Base-by-base conservation (phyloP, 2,888 invertebrate species). In the Troides helena region DNA sequence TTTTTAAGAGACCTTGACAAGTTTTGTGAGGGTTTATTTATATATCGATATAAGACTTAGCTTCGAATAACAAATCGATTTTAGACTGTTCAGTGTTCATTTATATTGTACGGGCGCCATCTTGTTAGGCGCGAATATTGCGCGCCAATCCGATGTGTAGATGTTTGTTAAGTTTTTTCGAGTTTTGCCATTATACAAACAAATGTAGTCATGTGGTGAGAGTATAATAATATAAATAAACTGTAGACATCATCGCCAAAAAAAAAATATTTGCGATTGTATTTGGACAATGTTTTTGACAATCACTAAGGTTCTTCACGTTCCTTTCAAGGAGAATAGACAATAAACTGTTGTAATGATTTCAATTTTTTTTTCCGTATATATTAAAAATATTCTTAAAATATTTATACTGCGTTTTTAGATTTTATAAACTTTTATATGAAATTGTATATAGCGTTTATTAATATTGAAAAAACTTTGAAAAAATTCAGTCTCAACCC, bases 11-110 rank as follows among this genome's bases (percentile, higher is more conserved):
- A 8, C 39, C 60, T 36, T 60, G 7, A 36, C 7, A 60, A 39
- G 3, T 18, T 60, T 21, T 59, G 2, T n/a, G 2, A 21, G 8
- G 30, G 12, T 61, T n/a, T 43, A 43, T 53, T 50, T 53, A n/a
- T 53, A 43, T 53, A 36, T 63, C 10, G 7, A 12, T 21, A 12
- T 39, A 62, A 63, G 50, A 50, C 43, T 63, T 63, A 18, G 62
- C 62, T 50, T 63, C 50, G 14, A 62, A 12, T 25, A 39, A 8
- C 7, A 25, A 25, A 43, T 62, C 23, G 46, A 46, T 14, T 21
- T 36, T 66, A 25, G 56, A 63, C 72, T 75, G 64, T 72, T 76
- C 74, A 73, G 85, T 85, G 86, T 85, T 85, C 83, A 84, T 80
- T 84, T 79, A 77, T 72, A 75, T 10, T 10, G 10, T 10, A 7